Percentiles rank a stretch among this genome's conserved stretches.
Conservation (phyloP, 2,797 vertebrate genomes). For the Karalla daura region DNA sequence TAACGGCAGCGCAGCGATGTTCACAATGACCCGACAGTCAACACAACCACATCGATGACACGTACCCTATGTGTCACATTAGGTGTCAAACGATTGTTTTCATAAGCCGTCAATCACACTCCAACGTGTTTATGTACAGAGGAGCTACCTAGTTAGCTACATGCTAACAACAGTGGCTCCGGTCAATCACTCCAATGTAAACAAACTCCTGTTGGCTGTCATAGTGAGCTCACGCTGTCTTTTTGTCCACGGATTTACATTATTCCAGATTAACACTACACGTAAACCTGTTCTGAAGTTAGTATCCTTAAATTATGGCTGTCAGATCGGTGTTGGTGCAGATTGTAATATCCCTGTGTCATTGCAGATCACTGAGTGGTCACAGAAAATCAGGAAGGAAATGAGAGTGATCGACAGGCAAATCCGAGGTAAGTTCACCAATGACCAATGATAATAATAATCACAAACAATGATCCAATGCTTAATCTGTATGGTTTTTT, state of each 20-base stretch:
- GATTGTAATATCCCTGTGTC: slow-evolving; percentile 13
- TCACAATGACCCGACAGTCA: fast-evolving
- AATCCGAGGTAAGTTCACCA: slow-evolving; percentile 96
- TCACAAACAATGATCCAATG: no score
- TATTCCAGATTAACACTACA: neutral
- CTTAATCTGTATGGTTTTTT: no score
- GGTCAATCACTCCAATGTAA: slow-evolving; percentile 61
- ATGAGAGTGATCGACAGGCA: slow-evolving; percentile 96
- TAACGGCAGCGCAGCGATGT: neutral
- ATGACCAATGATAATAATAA: neutral
- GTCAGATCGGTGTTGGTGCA: neutral
- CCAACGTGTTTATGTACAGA: neutral
- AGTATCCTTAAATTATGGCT: neutral
- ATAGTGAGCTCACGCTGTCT: neutral
- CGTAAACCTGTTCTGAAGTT: neutral
- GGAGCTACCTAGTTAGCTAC: slow-evolving; percentile 36
- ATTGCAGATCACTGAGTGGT: slow-evolving; percentile 94
- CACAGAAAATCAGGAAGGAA: slow-evolving; percentile 89
- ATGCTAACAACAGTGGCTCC: slow-evolving; percentile 31
- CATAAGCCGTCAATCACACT: neutral
- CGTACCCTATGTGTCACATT: fast-evolving
- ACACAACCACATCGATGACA: neutral
- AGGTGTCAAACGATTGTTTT: neutral
- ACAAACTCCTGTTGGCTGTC: slow-evolving; percentile 57
- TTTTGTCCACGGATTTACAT: neutral